phyloP scores from a whole-genome alignment of 1,140 invertebrate genomes.

The Ephestia elutella region DNA sequence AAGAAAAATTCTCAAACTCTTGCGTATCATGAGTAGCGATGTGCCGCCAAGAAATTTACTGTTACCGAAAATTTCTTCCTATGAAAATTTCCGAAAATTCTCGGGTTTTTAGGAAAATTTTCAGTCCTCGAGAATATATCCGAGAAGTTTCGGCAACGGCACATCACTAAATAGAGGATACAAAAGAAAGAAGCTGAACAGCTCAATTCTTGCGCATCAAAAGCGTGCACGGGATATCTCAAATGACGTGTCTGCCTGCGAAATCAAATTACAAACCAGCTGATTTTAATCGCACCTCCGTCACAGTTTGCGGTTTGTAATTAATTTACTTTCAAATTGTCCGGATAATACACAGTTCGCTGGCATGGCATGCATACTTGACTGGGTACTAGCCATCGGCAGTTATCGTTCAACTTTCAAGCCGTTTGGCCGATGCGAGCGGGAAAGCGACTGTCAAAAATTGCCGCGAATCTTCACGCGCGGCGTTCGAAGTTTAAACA shows the following conservation, averaged over 20 bases:
- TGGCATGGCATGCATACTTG: slow-evolving; percentile 27
- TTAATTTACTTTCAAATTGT: slow-evolving; percentile 41
- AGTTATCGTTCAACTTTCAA: slow-evolving; percentile 67
- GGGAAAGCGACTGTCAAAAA: slow-evolving; percentile 35
- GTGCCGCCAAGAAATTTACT: no score
- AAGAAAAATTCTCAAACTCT: no score
- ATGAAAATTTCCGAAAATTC: no score
- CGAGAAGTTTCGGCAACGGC: no score
- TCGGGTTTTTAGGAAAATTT: no score
- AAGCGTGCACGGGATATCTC: background rate
- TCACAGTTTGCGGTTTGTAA: slow-evolving; percentile 14
- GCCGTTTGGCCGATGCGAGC: slow-evolving; percentile 35
- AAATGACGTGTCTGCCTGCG: background rate
- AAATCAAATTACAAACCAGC: background rate
- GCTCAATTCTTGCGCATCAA: background rate
- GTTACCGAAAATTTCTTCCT: no score
- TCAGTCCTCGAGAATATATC: no score
- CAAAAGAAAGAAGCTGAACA: background rate
- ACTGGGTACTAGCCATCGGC: slow-evolving; percentile 29
- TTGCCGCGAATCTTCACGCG: slow-evolving; percentile 22
- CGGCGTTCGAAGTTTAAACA: slow-evolving; percentile 16
- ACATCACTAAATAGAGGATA: no score
- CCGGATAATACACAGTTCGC: slow-evolving; percentile 38
- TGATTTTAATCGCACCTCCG: background rate
- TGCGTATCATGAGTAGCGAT: no score